Evolutionary conservation across 2,888 invertebrate genomes (phyloP).

Genomic region (Artemia sinica): DNA sequence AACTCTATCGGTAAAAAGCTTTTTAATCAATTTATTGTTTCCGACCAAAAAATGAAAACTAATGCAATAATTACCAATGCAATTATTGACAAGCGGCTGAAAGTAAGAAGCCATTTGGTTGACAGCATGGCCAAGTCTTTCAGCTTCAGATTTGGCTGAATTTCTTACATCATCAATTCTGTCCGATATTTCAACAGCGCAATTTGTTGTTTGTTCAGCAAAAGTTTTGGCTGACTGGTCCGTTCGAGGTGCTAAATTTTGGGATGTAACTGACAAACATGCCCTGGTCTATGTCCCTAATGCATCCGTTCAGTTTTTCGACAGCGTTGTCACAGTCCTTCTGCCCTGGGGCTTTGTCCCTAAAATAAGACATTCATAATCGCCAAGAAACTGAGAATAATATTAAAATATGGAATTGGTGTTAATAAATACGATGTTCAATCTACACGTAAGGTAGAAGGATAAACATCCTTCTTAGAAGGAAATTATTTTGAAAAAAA

Average conservation of each 20-base stretch:
- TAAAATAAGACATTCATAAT: conserved; percentile 29
- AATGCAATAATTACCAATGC: conserved; percentile 42
- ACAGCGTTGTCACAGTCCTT: conserved; percentile 74
- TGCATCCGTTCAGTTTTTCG: conserved; percentile 52
- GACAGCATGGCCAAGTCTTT: conserved; percentile 76
- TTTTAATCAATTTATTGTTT: too few species aligned
- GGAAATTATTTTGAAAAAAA: too few species aligned
- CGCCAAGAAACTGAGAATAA: conserved; percentile 13
- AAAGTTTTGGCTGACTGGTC: conserved; percentile 53
- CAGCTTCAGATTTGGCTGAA: conserved; percentile 77
- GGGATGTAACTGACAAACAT: conserved; percentile 68
- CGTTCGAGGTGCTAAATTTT: conserved; percentile 48
- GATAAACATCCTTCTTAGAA: neutral
- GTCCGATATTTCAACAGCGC: conserved; percentile 61
- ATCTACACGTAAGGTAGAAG: conserved; percentile 19
- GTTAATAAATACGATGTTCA: conserved; percentile 11
- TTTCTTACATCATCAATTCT: conserved; percentile 63
- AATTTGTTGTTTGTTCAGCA: conserved; percentile 56
- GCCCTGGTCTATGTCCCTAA: conserved; percentile 71
- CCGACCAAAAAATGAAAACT: too few species aligned
- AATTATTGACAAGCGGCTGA: conserved; percentile 64
- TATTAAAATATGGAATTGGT: conserved; percentile 9
- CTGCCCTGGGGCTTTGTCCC: conserved; percentile 89
- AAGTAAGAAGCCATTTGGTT: conserved; percentile 47
- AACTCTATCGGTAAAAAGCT: too few species aligned